phyloP scores from a whole-genome alignment of 1,140 invertebrate species.

The Papilio glaucus region DNA sequence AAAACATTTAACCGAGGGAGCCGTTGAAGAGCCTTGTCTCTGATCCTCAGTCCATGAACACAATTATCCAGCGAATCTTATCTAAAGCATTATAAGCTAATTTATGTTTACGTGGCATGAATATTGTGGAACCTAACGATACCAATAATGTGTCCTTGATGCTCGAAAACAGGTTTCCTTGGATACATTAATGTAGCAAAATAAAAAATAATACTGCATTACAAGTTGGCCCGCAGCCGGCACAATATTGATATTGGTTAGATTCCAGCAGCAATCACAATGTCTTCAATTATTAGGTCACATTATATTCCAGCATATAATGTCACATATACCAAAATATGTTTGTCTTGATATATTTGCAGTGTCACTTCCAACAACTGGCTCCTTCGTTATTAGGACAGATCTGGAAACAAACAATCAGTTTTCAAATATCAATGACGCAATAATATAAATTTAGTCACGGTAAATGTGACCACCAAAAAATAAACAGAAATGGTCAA shows the following conservation, averaged over 20 bases:
- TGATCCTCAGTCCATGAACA: constrained; percentile 79
- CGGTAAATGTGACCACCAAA: too few species aligned
- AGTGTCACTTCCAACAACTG: constrained; percentile 51
- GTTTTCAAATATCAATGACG: too few species aligned
- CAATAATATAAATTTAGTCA: too few species aligned
- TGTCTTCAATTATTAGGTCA: constrained; percentile 71
- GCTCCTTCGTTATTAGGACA: constrained; percentile 72
- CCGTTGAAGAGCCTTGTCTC: constrained; percentile 39
- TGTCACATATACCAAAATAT: constrained; percentile 83
- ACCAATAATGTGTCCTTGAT: constrained; percentile 43
- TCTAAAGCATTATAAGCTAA: constrained; percentile 82
- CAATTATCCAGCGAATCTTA: constrained; percentile 82
- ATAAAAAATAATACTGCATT: constrained; percentile 57
- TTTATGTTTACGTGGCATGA: constrained; percentile 80
- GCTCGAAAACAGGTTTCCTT: background rate
- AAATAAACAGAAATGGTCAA: too few species aligned
- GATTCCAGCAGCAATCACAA: constrained; percentile 74
- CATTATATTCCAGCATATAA: constrained; percentile 71
- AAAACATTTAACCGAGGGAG: constrained; percentile 42
- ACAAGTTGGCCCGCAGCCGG: constrained; percentile 33
- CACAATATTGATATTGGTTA: constrained; percentile 57
- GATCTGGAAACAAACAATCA: constrained; percentile 65
- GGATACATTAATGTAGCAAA: constrained; percentile 8
- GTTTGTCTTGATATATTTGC: constrained; percentile 81
- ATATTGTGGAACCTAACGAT: constrained; percentile 66